Evolutionary conservation across 2,888 invertebrate species (phyloP), one percentile per base, ranked within the genome.

Genomic region (Andrena chrysosceles): DNA sequence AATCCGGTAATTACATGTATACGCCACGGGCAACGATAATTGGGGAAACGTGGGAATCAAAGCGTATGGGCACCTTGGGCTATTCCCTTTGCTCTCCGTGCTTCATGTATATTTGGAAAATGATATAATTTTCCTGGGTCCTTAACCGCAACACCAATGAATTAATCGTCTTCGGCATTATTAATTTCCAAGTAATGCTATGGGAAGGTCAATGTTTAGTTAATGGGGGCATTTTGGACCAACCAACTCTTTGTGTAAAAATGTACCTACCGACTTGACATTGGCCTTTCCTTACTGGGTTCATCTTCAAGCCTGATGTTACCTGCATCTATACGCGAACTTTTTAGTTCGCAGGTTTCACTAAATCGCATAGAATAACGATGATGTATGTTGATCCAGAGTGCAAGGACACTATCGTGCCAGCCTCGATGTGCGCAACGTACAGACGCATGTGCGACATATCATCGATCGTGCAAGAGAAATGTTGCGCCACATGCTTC

Each of bases 401-500:
- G 68, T 93, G 93, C 84, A 92, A 90, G 80, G 92, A 93, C 83
- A 91, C 82, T 29, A 90, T 91, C 60, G 79, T 86, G 35, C 91
- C 93, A 31, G 78, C 87, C 8, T 87, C 91, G 63, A 90, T 90
- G 86, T 93, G 93, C 70, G 84, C 89, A n/a, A 88, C 91, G 33
- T 92, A 92, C 83, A 90, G 87, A 80, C 89, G 90, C 26, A 92
- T 93, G 91, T 93, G 93, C 83, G 90, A 92, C 66, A 83, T 89
- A 64, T 92, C 93, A 23, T 85, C 89, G 77, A 86, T 90, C 67
- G 90, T 93, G 42, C 89, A 90, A 35, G 90, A 92, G 74, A 92
- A 92, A 82, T 93, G 93, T 86, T 93, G 93, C 81, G 90, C 91
- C 76, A 92, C 92, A 48, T 93, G 93, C 75, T 89, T 84, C 71